Evolutionary conservation across 2,888 invertebrate genomes (phyloP).

Genomic region (Microdon myrmicae): DNA sequence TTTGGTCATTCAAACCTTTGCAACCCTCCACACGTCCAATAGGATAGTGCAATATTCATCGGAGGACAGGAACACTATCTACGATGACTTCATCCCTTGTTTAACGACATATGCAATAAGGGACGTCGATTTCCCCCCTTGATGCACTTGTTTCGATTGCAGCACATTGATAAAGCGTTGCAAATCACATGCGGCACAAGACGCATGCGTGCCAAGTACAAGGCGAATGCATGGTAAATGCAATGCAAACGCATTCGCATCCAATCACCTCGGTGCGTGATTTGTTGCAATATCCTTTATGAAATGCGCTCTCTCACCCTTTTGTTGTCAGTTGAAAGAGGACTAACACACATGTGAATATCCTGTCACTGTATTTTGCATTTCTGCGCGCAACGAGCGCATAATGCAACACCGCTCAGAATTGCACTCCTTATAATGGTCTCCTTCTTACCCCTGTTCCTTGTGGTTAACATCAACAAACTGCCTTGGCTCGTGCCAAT

Average conservation of each 20-base stretch:
- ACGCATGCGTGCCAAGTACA: slow-evolving; percentile 49
- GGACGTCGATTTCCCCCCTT: slow-evolving; percentile 17
- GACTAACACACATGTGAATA: too few species aligned
- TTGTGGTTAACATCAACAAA: slow-evolving; percentile 7
- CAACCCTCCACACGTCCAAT: slow-evolving; percentile 37
- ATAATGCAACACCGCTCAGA: too few species aligned
- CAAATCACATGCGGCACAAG: slow-evolving; percentile 24
- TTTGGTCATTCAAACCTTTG: slow-evolving; percentile 5
- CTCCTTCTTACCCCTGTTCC: not conserved
- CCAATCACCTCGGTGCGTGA: slow-evolving; percentile 11
- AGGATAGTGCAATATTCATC: slow-evolving; percentile 19
- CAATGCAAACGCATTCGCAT: slow-evolving; percentile 34
- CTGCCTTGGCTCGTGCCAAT: slow-evolving; percentile 32
- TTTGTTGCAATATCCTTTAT: slow-evolving; percentile 24
- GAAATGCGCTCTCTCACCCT: too few species aligned
- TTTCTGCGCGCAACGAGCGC: too few species aligned
- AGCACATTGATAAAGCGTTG: slow-evolving; percentile 9
- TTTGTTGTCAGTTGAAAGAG: too few species aligned
- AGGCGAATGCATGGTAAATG: too few species aligned
- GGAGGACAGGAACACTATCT: not conserved
- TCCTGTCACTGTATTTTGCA: too few species aligned
- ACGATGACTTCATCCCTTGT: slow-evolving; percentile 2
- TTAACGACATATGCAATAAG: slow-evolving; percentile 12
- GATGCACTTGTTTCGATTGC: slow-evolving; percentile 39
- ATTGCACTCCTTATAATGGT: too few species aligned